phyloP scores from a whole-genome alignment of 2,888 invertebrate genomes.

The Euclidia mi region DNA sequence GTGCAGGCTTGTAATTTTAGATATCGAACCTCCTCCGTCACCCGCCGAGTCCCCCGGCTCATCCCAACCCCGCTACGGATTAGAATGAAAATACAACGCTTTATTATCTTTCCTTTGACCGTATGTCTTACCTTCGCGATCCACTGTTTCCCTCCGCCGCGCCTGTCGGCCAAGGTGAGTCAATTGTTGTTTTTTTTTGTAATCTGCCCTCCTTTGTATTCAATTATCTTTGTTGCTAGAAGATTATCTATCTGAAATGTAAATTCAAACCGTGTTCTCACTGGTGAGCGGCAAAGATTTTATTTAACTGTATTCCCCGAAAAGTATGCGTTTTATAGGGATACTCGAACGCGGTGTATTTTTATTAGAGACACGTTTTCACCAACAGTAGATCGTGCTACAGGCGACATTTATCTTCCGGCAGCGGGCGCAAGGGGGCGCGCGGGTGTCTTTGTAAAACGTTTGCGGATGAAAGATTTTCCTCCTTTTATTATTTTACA shows the following conservation, averaged over 20 bases:
- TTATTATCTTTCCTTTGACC: slow-evolving; percentile 87
- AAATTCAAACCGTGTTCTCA: slow-evolving; percentile 45
- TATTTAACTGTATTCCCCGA: slow-evolving; percentile 49
- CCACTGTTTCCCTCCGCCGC: slow-evolving; percentile 68
- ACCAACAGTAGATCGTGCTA: slow-evolving; percentile 78
- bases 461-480: slow-evolving; percentile 83
- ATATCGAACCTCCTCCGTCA: slow-evolving; percentile 79
- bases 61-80: slow-evolving; percentile 77
- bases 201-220: slow-evolving; percentile 64
- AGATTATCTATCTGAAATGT: slow-evolving; percentile 52
- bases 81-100: slow-evolving; percentile 88
- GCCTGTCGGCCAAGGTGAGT: slow-evolving; percentile 66
- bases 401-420: slow-evolving; percentile 81
- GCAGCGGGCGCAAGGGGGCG: slow-evolving; percentile 48
- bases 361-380: slow-evolving; percentile 78
- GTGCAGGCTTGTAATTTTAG: slow-evolving; percentile 87
- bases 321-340: slow-evolving; percentile 58
- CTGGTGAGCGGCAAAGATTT: slow-evolving; percentile 46
- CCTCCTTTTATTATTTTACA: slow-evolving; percentile 85
- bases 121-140: slow-evolving; percentile 81
- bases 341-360: slow-evolving; percentile 62
- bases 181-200: slow-evolving; percentile 71
- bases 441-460: slow-evolving; percentile 82
- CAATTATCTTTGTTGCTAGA: slow-evolving; percentile 60
- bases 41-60: slow-evolving; percentile 72